A percentile compares a stretch with the other conserved stretches of the same genome.
Evolutionary conservation across 2,888 invertebrate genomes (phyloP).

Genomic region (Reticulitermes lucifugus): DNA sequence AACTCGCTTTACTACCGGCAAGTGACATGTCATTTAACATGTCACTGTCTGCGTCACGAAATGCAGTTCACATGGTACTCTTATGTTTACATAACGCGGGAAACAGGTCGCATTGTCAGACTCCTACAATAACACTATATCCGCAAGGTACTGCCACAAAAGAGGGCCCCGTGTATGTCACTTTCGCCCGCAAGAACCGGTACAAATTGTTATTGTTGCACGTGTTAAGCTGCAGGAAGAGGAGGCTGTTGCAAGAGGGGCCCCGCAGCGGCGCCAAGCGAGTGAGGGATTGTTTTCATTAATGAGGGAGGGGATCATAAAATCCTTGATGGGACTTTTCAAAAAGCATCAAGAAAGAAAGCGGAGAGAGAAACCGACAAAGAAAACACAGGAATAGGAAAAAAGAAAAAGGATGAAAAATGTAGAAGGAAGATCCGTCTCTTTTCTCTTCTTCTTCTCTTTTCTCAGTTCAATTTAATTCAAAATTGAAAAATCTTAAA

Average conservation of each 20-base stretch:
- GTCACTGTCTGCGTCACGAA: too few relatives aligned
- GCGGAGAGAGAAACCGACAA: constrained; percentile 10
- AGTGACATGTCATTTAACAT: too few relatives aligned
- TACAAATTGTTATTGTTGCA: constrained; percentile 47
- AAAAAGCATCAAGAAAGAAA: constrained; percentile 46
- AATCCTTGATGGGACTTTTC: constrained; percentile 48
- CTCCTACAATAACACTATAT: too few relatives aligned
- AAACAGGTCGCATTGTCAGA: too few relatives aligned
- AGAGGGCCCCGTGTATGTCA: background rate
- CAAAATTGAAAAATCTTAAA: constrained; percentile 55
- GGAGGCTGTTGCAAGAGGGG: constrained; percentile 6
- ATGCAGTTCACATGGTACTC: too few relatives aligned
- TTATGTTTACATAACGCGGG: too few relatives aligned
- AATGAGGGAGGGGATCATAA: constrained; percentile 45
- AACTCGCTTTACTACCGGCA: too few relatives aligned
- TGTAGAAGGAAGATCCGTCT: constrained; percentile 23
- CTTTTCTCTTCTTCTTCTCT: constrained; percentile 23
- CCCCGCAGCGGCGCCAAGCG: constrained; percentile 32
- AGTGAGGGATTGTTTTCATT: constrained; percentile 51
- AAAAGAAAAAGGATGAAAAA: constrained; percentile 25
- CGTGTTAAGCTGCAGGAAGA: constrained; percentile 43
- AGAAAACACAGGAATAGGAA: constrained; percentile 33
- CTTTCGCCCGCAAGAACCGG: background rate
- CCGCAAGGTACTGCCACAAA: too few relatives aligned
- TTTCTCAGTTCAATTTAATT: constrained; percentile 54